These are phyloP conservation scores for Falco punctatus DNA, from an alignment of 2,113 vertebrate species.

Conservation along the genomic window DNA sequence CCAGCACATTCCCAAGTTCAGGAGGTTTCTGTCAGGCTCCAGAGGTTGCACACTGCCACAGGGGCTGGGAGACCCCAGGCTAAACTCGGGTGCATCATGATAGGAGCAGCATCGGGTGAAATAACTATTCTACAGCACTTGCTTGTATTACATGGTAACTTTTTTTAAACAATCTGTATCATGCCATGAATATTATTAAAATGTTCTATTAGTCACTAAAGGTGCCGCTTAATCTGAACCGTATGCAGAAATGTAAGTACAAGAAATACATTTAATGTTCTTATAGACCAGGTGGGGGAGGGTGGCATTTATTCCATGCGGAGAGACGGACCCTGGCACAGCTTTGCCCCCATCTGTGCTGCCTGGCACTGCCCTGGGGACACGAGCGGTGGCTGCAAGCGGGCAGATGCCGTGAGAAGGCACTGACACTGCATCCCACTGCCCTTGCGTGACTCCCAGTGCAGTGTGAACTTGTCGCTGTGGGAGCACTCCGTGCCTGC, in stretches of 20 bases:
- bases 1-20: not conserved
- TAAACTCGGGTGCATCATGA: not conserved
- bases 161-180: not conserved
- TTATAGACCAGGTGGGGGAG: not conserved
- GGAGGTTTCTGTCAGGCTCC: not conserved
- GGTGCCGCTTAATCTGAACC: not conserved
- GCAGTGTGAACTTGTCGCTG: accelerated
- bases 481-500: too few species aligned
- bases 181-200: conserved; percentile 34
- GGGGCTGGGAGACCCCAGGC: not conserved
- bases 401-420: not conserved
- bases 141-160: not conserved
- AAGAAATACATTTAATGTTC: not conserved
- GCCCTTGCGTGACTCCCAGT: accelerated
- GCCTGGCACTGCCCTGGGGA: not conserved
- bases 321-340: not conserved
- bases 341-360: not conserved
- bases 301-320: not conserved
- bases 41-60: not conserved
- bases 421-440: accelerated
- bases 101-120: not conserved
- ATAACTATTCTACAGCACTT: not conserved
- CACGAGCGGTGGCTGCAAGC: accelerated
- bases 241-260: not conserved
- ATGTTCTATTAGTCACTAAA: not conserved